Percentiles rank a stretch among this genome's conserved stretches.
Conservation (phyloP, 2,113 vertebrate genomes). For the Cynopterus brachyotis region DNA sequence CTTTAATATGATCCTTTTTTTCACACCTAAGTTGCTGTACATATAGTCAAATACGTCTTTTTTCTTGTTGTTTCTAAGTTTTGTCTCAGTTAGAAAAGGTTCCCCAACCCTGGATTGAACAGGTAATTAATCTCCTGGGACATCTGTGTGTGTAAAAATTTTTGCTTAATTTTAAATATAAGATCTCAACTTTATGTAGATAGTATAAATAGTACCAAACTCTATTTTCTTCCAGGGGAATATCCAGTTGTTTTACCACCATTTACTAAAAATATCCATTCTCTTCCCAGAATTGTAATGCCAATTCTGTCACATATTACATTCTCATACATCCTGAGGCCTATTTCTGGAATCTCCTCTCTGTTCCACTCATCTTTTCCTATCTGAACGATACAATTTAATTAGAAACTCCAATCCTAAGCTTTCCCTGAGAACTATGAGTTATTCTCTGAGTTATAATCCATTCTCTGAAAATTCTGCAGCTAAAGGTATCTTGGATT, state of each 20-base stretch:
- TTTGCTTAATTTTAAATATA: conserved; percentile 18
- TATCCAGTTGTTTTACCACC: not conserved
- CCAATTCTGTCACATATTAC: not conserved
- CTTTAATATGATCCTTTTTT: not conserved
- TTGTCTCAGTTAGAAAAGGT: not conserved
- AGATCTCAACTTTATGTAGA: not conserved
- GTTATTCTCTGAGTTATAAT: not conserved
- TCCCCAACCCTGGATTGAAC: not conserved
- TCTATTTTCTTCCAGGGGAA: conserved; percentile 27
- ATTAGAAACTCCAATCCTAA: not conserved
- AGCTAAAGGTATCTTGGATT: not conserved
- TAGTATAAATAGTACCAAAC: not conserved
- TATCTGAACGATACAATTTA: not conserved
- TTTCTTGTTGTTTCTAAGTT: not conserved
- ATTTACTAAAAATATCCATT: conserved; percentile 30
- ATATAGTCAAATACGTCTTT: not conserved
- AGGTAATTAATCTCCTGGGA: not conserved
- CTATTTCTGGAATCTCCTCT: not conserved
- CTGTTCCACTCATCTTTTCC: not conserved
- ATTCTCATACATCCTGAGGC: not conserved
- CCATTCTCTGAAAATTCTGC: no score
- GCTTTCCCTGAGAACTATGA: not conserved
- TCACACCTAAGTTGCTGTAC: not conserved
- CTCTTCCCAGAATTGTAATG: not conserved
- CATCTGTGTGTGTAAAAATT: not conserved